phyloP scores from a whole-genome alignment of 2,113 vertebrate genomes.

The Sinocyclocheilus rhinocerous region DNA sequence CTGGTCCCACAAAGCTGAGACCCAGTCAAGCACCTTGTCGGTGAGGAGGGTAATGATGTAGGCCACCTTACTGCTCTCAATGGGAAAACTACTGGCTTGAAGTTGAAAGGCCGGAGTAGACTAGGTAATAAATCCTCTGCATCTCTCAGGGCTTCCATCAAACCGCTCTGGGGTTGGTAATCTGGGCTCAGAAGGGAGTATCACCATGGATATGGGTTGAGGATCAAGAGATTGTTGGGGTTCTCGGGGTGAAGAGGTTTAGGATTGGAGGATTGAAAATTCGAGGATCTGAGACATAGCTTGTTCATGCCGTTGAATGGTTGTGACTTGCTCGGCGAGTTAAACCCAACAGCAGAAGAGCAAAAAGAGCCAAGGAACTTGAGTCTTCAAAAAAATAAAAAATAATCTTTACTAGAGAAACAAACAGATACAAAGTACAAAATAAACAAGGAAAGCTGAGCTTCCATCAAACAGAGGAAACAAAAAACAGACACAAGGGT shows the following conservation, averaged over 20 bases:
- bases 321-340: no score
- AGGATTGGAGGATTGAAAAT: background rate
- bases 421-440: background rate
- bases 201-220: background rate
- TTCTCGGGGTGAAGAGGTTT: background rate
- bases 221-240: background rate
- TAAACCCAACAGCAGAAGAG: no score
- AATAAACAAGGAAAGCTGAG: background rate
- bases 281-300: background rate
- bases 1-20: background rate
- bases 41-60: background rate
- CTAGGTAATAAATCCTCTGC: background rate
- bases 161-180: background rate
- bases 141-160: background rate
- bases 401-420: background rate
- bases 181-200: background rate
- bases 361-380: no score
- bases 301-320: background rate
- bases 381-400: no score
- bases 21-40: background rate
- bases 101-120: background rate
- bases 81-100: no score
- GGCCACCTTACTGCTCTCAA: background rate
- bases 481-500: background rate
- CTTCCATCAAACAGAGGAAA: background rate